These are phyloP conservation scores for Oryzias sinensis DNA, from an alignment of 2,797 vertebrate genomes.

Conservation along the genomic window DNA sequence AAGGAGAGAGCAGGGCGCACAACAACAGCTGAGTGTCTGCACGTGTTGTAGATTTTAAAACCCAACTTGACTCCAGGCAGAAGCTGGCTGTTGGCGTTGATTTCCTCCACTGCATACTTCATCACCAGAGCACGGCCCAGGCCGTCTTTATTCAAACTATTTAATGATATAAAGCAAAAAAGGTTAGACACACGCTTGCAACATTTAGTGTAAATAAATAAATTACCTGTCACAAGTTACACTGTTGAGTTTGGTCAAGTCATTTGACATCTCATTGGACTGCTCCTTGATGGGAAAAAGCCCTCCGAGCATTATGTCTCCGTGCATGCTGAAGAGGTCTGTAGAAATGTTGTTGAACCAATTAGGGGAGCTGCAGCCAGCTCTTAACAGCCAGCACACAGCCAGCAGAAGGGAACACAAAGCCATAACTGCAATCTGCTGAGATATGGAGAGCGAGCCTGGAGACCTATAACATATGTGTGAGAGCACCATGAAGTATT, in stretches of 20 bases:
- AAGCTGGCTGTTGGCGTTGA: constrained; percentile 65
- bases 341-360: constrained; percentile 77
- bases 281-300: constrained; percentile 77
- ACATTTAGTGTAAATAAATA: neutral
- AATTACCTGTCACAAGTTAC: constrained; percentile 70
- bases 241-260: constrained; percentile 53
- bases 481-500: constrained; percentile 10
- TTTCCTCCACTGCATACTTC: constrained; percentile 81
- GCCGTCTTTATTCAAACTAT: constrained; percentile 64
- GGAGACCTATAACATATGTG: constrained; percentile 6
- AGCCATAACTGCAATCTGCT: constrained; percentile 51
- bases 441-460: constrained; percentile 2
- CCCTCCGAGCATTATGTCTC: constrained; percentile 77
- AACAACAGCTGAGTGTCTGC: constrained; percentile 65
- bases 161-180: neutral
- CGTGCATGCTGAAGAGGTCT: constrained; percentile 67
- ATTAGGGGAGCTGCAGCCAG: constrained; percentile 20
- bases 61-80: constrained; percentile 77
- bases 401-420: constrained; percentile 45
- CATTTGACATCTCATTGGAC: constrained; percentile 57
- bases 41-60: constrained; percentile 75
- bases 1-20: constrained; percentile 71
- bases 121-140: constrained; percentile 76
- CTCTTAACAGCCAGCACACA: constrained; percentile 44
- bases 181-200: neutral